Evolutionary conservation across 64 coral and sea anemone genomes (phyloP), one percentile per base, ranked within the genome.

Genomic region (Porites australiensis): DNA sequence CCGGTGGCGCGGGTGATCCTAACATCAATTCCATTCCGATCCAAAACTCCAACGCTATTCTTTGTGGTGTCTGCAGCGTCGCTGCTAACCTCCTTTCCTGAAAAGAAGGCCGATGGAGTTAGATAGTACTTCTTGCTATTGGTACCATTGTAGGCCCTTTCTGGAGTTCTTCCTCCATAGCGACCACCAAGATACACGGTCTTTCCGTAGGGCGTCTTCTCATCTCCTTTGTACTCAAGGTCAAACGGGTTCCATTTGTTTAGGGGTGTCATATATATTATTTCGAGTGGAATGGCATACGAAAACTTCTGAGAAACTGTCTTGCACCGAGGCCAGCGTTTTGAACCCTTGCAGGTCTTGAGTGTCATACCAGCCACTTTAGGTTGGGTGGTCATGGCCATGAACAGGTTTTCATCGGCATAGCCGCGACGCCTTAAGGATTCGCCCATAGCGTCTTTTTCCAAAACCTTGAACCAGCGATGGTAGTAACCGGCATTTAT

Each of bases 61-160:
- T 64, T 92, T 2, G 93, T 95, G 5, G 93, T 98, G 53, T 98
- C 96, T 14, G 96, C 96, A 21, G 96, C 90, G 61, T 90, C 96
- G n/a, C 13, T 70, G 13, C 83, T 83, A 3, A 93, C 77, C 54
- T 98, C 96, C 43, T 72, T 64, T 2, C 96, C 96, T 27, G 87
- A 88, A 49, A 93, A 95, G 58, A 95, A 90, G 22, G 89, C 96
- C 2, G 92, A 77, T 10, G 96, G 96, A 11, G 94, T 95, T 61
- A 37, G 27, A 37, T 37, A 37, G 27, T 37, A 37, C 27, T 37
- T 37, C 27, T 37, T 37, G 27, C 27, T 95, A 67, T 98, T 86
- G 45, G 82, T 93, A 22, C 96, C 96, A 74, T 98, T 54, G 61
- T 87, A 98, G 2, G 96, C 96, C 19, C 77, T 90, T 47, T 74